Base-by-base conservation (phyloP, 37 sponge, comb jelly and placozoan genomes). In the Diacarnus erythraeanus region DNA sequence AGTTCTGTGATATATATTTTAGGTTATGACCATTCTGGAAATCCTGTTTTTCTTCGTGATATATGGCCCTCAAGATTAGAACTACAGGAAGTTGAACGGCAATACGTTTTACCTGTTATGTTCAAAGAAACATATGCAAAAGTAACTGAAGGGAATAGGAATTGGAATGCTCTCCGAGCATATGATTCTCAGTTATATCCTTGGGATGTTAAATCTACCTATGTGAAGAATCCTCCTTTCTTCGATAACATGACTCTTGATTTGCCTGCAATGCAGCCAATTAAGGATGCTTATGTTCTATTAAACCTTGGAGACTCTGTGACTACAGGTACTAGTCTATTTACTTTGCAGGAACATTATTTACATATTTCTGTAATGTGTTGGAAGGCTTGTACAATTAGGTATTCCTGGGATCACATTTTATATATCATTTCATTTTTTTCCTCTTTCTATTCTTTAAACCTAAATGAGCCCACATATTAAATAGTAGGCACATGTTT, bases 171-270 rank as follows among this genome's bases (percentile, higher is more conserved):
- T 64, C 78, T 96, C 38, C 77, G 78, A 54, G 86, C 94, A 33
- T 83, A 91, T 29, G 76, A 87, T 23, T 79, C 90, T 18, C 67
- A 84, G 54, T 95, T 94, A 27, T 97, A 97, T 59, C 92, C 92
- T 0, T 97, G 97, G 97, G 92, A 94, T 36, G 34, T 43, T 17
- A 78, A 34, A 35, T 94, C 92, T 8, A 94, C 94, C 29, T 97
- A 94, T 82, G 91, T 97, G 80, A 84, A 97, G 87, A 73, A 66
- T 35, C 94, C 97, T 47, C 97, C 97, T 20, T 97, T 97, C 85
- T 94, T 94, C 75, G 81, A 83, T 27, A 66, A 74, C 6, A 87
- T 96, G 94, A 74, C 87, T 2, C 57, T 54, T 27, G 88, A 90
- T 0, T 57, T 81, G 5, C 86, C 91, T 1, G 67, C 76, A 0